These are phyloP conservation scores for Psilopsiagon aymara DNA, from an alignment of 2,113 vertebrate species.

Conservation along the genomic window DNA sequence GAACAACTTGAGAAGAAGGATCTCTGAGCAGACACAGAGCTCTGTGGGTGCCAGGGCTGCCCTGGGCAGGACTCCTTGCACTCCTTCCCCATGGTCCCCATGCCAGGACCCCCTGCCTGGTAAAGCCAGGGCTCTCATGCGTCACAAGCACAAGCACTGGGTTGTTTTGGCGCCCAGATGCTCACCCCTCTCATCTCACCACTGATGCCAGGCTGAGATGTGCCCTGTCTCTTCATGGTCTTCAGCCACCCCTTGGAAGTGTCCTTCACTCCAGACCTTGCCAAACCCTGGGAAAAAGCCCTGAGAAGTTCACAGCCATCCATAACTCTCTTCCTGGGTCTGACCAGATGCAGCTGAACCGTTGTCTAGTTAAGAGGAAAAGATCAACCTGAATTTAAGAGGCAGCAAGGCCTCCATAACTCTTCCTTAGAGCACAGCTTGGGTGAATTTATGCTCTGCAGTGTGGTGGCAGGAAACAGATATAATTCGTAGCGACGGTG, in stretches of 20 bases:
- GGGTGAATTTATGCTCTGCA: not conserved
- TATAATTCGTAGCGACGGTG: fast-evolving
- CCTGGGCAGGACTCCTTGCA: not conserved
- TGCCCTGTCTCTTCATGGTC: fast-evolving
- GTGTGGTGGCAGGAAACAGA: not conserved
- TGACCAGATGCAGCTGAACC: conserved; percentile 28
- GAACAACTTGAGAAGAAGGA: not conserved
- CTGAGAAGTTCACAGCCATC: not conserved
- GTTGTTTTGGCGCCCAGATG: not conserved
- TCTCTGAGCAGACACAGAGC: not conserved
- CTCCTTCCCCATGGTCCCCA: not conserved
- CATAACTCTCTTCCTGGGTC: not conserved
- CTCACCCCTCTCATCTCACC: not conserved
- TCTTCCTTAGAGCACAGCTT: conserved; percentile 18
- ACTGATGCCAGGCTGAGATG: not conserved
- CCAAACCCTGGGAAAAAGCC: not conserved
- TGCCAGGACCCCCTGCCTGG: not conserved
- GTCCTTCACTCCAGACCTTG: fast-evolving
- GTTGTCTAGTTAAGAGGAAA: conserved; percentile 21
- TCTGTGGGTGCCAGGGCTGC: fast-evolving
- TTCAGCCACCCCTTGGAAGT: not conserved
- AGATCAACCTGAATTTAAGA: conserved; percentile 40
- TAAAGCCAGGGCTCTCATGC: fast-evolving
- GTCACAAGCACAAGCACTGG: fast-evolving
- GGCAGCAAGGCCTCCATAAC: conserved; percentile 42